Evolutionary conservation across 2,113 vertebrate species (phyloP), one percentile per base, ranked within the genome.

Genomic region (Gopherus evgoodei): DNA sequence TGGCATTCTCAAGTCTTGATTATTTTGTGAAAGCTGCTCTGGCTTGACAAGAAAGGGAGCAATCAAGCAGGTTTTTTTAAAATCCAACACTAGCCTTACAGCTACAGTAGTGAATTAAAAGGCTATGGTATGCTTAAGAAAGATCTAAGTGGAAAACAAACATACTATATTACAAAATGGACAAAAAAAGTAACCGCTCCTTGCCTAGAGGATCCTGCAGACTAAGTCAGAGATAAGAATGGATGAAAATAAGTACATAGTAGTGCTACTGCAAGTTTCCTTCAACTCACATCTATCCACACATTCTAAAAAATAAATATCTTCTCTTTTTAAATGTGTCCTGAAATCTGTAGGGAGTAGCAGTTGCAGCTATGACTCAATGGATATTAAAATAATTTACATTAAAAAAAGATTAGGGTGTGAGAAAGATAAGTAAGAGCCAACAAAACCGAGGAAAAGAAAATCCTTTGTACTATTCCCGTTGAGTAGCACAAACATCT

Each of bases 11-110:
- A 92, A 94, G 13, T 35, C 49, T 16, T 2, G 3, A 76, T 78
- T 94, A 88, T 84, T 83, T 94, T 89, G 27, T 87, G 86, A 94
- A 38, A 90, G 38, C 35, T 24, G 35, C 50, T 87, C 47, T 83
- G 52, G 83, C 53, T 27, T 90, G 83, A 83, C 88, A 89, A 92
- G 38, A 76, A n/a, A 3, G 2, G 53, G 69, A 90, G 62, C 35
- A 84, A 95, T 81, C 44, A 86, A 91, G 19, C 54, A 24, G 86
- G 3, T 22, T 50, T 50, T 84, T 42, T 57, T 85, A 81, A 92
- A 85, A 90, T 3, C 38, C 54, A 81, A 72, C 24, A 81, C 27
- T 78, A 69, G 27, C 24, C 78, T 93, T 75, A 76, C 29, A 89
- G 72, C 21, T 92, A 44, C 72, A 88, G 11, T 54, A 78, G 54